Evolutionary conservation across 2,888 invertebrate genomes (phyloP).

Genomic region (Malachius bipustulatus): DNA sequence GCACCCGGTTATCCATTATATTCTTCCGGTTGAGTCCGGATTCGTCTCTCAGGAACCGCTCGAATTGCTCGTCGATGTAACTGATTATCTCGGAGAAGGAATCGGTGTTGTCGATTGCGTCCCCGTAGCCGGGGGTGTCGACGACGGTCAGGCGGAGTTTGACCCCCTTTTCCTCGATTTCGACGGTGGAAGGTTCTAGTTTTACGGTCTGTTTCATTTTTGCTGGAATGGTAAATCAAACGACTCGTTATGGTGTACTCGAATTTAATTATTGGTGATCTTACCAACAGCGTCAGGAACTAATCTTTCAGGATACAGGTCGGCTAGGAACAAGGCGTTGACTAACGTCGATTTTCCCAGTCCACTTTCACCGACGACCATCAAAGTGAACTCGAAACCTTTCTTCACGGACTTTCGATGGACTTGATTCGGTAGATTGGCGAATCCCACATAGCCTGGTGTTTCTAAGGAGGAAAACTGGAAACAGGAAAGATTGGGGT

Average conservation of each 20-base stretch:
- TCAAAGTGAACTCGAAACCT: slow-evolving; percentile 93
- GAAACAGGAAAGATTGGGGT: too few relatives aligned
- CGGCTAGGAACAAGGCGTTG: slow-evolving; percentile 88
- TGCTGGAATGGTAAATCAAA: slow-evolving; percentile 41
- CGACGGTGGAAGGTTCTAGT: slow-evolving; percentile 88
- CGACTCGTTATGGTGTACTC: too few relatives aligned
- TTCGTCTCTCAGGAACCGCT: slow-evolving; percentile 81
- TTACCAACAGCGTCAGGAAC: slow-evolving; percentile 79
- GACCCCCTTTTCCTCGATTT: slow-evolving; percentile 92
- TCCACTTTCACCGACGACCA: slow-evolving; percentile 80
- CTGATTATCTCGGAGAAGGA: slow-evolving; percentile 90
- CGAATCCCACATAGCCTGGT: slow-evolving; percentile 85
- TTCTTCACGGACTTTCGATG: slow-evolving; percentile 96
- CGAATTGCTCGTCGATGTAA: slow-evolving; percentile 96
- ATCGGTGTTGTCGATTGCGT: slow-evolving; percentile 88
- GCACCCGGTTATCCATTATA: slow-evolving; percentile 93
- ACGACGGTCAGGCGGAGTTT: slow-evolving; percentile 87
- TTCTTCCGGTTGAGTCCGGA: slow-evolving; percentile 92
- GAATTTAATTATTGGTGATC: slow-evolving; percentile 20
- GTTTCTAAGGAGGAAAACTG: slow-evolving; percentile 78
- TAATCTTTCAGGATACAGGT: slow-evolving; percentile 86
- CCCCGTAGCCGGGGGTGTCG: slow-evolving; percentile 93
- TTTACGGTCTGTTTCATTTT: slow-evolving; percentile 87
- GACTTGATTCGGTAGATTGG: slow-evolving; percentile 92
- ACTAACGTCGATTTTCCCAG: slow-evolving; percentile 93